Evolutionary conservation across 2,113 vertebrate species (phyloP), one percentile per base, ranked within the genome.

Genomic region (Cathartes aura): DNA sequence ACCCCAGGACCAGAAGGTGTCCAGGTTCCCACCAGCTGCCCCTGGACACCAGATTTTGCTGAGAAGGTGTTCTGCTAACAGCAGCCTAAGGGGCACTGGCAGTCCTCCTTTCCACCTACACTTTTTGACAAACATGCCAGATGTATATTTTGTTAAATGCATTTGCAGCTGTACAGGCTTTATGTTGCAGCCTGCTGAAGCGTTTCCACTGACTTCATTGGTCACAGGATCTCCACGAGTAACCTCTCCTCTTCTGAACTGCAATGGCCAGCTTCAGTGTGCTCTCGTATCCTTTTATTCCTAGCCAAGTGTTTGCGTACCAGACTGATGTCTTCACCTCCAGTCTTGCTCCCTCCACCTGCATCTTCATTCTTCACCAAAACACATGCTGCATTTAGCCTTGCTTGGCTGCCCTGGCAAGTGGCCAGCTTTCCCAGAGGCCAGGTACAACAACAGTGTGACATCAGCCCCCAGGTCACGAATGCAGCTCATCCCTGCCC

Each of bases 401-500:
- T 53, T 7, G 6, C 6, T 38, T 1, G 1, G 15, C 58, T 80
- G 75, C 48, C 30, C 42, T 53, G 58, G 5, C 17, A 12, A 29
- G 47, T 5, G 8, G 10, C 7, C n/a, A n/a, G 11, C 21, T 89
- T 87, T 91, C 63, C 40, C 7, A 21, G 32, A 50, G 34, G 4
- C 36, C 48, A 26, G 34, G 38, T 15, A 68, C 29, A 45, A 14
- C 16, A 21, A 8, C 15, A 16, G 14, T 3, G 9, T 0, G 0
- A 64, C 10, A 13, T 23, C 43, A 67, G 7, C 36, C 40, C 40
- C 30, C 45, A 27, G 3, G 15, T 9, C 73, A 58, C 4, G 3
- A 74, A 67, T 2, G 42, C 20, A 66, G 79, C 45, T 71, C 32
- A 45, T 22, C 73, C 23, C 32, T 30, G 29, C 23, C 21, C 27